These are phyloP conservation scores for Eutrigla gurnardus DNA, from an alignment of 2,797 vertebrate genomes.

Conservation along the genomic window DNA sequence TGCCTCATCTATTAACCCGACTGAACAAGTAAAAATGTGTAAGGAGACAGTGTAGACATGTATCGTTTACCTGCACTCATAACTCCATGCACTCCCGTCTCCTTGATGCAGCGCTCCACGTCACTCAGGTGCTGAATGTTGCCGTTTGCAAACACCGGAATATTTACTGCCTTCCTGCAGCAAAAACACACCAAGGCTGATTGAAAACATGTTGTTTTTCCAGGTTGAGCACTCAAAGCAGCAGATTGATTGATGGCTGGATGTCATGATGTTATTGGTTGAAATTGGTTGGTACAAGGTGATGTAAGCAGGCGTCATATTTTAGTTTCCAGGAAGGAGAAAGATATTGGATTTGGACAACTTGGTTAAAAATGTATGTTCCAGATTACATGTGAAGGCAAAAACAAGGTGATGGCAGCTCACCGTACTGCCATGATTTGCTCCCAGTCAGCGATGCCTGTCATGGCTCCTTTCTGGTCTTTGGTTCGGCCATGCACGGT, in stretches of 20 bases:
- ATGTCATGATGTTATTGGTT: too few species aligned
- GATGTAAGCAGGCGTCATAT: too few species aligned
- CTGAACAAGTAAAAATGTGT: too few species aligned
- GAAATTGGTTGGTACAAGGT: too few species aligned
- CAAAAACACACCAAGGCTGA: neutral
- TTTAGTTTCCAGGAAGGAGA: too few species aligned
- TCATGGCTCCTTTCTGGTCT: constrained; percentile 94
- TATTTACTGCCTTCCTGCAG: constrained; percentile 90
- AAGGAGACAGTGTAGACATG: constrained; percentile 52
- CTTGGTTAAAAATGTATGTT: neutral
- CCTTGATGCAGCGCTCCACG: constrained; percentile 92
- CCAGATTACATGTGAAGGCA: neutral
- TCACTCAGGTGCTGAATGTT: constrained; percentile 95
- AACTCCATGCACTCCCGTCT: constrained; percentile 94
- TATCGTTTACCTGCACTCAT: constrained; percentile 91
- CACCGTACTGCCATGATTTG: constrained; percentile 95
- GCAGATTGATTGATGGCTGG: too few species aligned
- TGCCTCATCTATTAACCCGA: neutral
- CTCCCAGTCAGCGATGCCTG: constrained; percentile 93
- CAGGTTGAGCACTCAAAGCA: neutral
- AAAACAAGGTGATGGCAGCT: constrained; percentile 14
- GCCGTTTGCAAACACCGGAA: constrained; percentile 97
- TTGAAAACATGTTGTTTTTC: neutral
- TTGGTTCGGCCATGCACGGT: constrained; percentile 97
- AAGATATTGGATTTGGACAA: too few species aligned